Percentiles rank a stretch among this genome's conserved stretches.
These are phyloP conservation scores for Drosophila mimica DNA, from an alignment of 2,888 invertebrate genomes.

Conservation along the genomic window DNA sequence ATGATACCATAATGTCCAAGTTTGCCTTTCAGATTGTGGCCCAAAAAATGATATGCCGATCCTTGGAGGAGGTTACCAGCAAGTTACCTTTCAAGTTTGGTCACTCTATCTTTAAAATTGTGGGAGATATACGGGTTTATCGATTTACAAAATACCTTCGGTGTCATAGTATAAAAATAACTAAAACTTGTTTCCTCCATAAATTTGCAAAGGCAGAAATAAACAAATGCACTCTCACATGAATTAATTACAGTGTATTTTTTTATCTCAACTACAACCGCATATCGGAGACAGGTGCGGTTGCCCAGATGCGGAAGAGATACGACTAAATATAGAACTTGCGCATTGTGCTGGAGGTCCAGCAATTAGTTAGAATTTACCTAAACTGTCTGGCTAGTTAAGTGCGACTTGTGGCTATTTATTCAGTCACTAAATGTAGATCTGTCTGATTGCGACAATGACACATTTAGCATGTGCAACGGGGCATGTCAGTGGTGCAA, in stretches of 20 bases:
- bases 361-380: constrained; percentile 47
- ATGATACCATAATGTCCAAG: no score
- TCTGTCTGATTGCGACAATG: constrained; percentile 37
- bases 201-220: neutral
- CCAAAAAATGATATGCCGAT: no score
- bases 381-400: constrained; percentile 43
- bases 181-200: no score
- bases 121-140: no score
- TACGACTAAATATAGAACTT: constrained; percentile 4
- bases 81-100: no score
- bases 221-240: neutral
- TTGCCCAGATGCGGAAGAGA: constrained; percentile 55
- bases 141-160: no score
- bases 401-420: constrained; percentile 33
- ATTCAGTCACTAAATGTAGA: constrained; percentile 37
- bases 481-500: constrained; percentile 24
- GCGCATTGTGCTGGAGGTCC: constrained; percentile 20
- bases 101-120: no score
- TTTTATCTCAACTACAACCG: constrained; percentile 48
- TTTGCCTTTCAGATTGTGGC: no score
- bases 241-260: constrained; percentile 13
- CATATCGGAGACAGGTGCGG: constrained; percentile 35
- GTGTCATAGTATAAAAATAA: no score
- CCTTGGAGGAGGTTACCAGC: no score
- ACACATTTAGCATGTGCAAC: constrained; percentile 18